phyloP scores from a whole-genome alignment of 1,140 invertebrate genomes.

The Drosophila athabasca region DNA sequence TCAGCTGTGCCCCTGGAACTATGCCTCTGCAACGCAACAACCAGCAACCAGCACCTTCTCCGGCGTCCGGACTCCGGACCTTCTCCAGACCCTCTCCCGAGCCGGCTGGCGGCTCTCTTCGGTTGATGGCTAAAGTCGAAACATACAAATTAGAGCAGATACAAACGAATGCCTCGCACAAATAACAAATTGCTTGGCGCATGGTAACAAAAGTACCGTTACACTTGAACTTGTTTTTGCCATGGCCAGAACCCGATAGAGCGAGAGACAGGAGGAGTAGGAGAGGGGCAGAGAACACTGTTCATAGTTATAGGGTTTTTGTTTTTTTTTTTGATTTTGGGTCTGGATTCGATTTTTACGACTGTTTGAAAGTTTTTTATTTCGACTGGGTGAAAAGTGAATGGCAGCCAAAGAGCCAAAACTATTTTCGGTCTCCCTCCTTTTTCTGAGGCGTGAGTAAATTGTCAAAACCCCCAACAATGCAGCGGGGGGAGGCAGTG shows the following conservation, averaged over 20 bases:
- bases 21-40: not conserved
- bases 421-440: slow-evolving; percentile 56
- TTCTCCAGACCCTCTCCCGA: not conserved
- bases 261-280: not conserved
- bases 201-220: slow-evolving; percentile 78
- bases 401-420: slow-evolving; percentile 53
- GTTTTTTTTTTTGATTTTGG: slow-evolving; percentile 15
- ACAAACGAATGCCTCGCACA: slow-evolving; percentile 53
- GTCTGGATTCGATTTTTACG: slow-evolving; percentile 72
- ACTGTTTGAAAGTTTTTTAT: slow-evolving; percentile 52
- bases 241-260: slow-evolving; percentile 22
- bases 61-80: not conserved
- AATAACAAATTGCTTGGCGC: slow-evolving; percentile 74
- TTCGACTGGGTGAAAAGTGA: slow-evolving; percentile 75
- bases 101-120: not conserved
- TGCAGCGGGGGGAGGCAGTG: slow-evolving; percentile 7
- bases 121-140: slow-evolving; percentile 19
- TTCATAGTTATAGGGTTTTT: too few relatives aligned
- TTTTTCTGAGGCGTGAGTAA: slow-evolving; percentile 59
- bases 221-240: slow-evolving; percentile 56
- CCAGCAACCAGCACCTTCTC: not conserved
- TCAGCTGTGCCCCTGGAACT: slow-evolving; percentile 53
- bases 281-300: slow-evolving; percentile 30
- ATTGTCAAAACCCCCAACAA: slow-evolving; percentile 53
- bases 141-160: slow-evolving; percentile 80